A percentile compares a stretch with the other conserved stretches of the same genome.
These are phyloP conservation scores for Ambastaia sidthimunki DNA, from an alignment of 2,797 vertebrate genomes.

Conservation along the genomic window DNA sequence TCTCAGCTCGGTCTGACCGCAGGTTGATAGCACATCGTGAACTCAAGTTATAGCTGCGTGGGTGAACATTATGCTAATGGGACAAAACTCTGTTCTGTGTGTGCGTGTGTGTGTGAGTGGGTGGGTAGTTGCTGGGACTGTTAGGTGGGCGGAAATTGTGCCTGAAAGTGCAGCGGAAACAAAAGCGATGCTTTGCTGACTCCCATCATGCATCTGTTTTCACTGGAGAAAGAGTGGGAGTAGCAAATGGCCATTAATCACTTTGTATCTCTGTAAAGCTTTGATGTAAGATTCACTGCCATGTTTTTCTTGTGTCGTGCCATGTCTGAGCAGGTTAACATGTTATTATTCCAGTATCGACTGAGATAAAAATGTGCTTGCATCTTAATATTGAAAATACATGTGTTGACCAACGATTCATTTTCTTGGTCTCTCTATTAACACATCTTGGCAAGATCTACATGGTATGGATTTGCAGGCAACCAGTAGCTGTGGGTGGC, in stretches of 20 bases:
- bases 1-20: slow-evolving; percentile 7
- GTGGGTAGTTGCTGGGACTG: slow-evolving; percentile 36
- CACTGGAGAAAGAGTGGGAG: slow-evolving; percentile 50
- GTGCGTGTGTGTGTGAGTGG: slow-evolving; percentile 59
- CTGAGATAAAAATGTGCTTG: not conserved
- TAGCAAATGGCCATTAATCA: slow-evolving; percentile 50
- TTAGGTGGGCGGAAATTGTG: slow-evolving; percentile 65
- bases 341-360: slow-evolving; percentile 14
- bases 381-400: not conserved
- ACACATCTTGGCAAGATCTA: not conserved
- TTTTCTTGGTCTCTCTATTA: not conserved
- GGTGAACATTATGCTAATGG: slow-evolving; percentile 35
- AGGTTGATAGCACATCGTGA: not conserved
- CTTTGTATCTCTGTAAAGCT: slow-evolving; percentile 31
- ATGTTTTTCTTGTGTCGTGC: slow-evolving; percentile 28
- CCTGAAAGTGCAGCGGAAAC: slow-evolving; percentile 67
- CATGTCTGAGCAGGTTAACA: slow-evolving; percentile 18
- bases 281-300: slow-evolving; percentile 32
- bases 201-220: slow-evolving; percentile 57
- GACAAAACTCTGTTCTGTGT: slow-evolving; percentile 23
- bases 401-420: not conserved
- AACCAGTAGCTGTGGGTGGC: not conserved
- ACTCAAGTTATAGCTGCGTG: slow-evolving; percentile 20
- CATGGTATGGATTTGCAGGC: not conserved
- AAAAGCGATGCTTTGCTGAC: slow-evolving; percentile 65